These are phyloP conservation scores for Otolemur crassicaudatus DNA, from an alignment of 2,797 vertebrate species.

Conservation along the genomic window DNA sequence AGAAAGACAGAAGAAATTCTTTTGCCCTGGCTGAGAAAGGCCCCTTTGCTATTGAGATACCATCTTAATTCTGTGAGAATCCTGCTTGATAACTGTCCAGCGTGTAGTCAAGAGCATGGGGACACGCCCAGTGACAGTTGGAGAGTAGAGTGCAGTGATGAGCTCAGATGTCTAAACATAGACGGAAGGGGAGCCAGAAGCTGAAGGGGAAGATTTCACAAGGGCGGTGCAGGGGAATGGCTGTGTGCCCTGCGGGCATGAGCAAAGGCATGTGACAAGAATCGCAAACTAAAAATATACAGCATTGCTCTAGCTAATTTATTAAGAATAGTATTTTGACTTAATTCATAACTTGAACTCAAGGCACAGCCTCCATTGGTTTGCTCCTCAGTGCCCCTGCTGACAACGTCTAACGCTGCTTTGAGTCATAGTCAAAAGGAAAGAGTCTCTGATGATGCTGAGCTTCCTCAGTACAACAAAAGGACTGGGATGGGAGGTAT, in stretches of 20 bases:
- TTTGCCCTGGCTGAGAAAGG: constrained; percentile 9
- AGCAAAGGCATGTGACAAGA: background rate
- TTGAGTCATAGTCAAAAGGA: background rate
- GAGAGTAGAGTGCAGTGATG: background rate
- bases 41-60: constrained; percentile 12
- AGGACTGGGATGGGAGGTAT: background rate
- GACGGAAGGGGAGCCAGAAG: constrained; percentile 15
- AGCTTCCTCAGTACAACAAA: background rate
- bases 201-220: background rate
- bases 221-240: background rate
- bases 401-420: background rate
- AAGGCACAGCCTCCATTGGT: background rate
- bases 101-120: background rate
- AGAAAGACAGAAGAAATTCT: background rate
- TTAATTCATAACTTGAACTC: background rate
- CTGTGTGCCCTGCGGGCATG: background rate
- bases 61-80: background rate
- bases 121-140: background rate
- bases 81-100: background rate
- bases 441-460: background rate
- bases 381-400: background rate
- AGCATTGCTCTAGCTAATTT: background rate
- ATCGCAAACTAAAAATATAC: background rate
- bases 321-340: background rate
- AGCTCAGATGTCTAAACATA: constrained; percentile 56